Evolutionary conservation across 2,113 vertebrate genomes (phyloP).

Genomic region (Mugil cephalus): DNA sequence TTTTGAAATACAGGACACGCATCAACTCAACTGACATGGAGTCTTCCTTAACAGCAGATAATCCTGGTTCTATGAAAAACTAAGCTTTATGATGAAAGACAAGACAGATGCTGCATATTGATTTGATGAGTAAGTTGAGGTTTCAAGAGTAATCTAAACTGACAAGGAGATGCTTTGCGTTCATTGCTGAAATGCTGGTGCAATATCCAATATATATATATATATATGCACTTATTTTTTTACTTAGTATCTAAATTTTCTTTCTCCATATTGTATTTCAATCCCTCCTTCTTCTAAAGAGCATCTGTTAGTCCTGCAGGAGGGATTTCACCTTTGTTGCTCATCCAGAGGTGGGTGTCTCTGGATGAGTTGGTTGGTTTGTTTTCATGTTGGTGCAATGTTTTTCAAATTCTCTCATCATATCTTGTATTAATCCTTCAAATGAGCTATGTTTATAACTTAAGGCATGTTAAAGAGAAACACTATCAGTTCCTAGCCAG

Average conservation of each 20-base stretch:
- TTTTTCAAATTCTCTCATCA: too few relatives aligned
- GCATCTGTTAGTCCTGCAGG: too few relatives aligned
- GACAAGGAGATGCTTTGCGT: constrained; percentile 8
- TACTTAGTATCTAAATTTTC: background rate
- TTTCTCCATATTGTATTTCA: constrained; percentile 1
- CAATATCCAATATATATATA: constrained; percentile 10
- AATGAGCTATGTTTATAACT: too few relatives aligned
- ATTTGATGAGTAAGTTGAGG: background rate
- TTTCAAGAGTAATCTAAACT: constrained; percentile 5
- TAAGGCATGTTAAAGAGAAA: too few relatives aligned
- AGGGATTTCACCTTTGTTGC: too few relatives aligned
- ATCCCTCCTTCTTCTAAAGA: background rate
- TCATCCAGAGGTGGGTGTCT: too few relatives aligned
- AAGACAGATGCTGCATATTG: background rate
- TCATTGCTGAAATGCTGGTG: constrained; percentile 3
- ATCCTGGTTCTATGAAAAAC: constrained; percentile 6
- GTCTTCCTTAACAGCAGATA: background rate
- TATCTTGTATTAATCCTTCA: too few relatives aligned
- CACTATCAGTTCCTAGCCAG: too few relatives aligned
- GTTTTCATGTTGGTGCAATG: too few relatives aligned
- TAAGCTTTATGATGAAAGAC: background rate
- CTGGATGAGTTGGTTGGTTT: too few relatives aligned
- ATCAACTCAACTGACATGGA: background rate
- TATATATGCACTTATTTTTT: background rate
- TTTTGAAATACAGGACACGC: background rate